phyloP scores from a whole-genome alignment of 2,113 vertebrate species.

The Platanista minor region DNA sequence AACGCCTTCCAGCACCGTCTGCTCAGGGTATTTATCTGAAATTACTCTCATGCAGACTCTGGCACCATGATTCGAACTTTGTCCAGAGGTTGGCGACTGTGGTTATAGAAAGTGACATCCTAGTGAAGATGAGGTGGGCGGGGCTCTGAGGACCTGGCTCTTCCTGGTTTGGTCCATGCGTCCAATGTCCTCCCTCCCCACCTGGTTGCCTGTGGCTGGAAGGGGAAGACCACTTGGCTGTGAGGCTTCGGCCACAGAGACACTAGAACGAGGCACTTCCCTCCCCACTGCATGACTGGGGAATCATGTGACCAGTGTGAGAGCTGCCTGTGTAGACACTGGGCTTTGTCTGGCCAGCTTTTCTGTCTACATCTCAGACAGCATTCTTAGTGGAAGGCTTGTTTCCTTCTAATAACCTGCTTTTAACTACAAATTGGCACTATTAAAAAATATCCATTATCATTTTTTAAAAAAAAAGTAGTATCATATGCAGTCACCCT shows the following conservation, averaged over 20 bases:
- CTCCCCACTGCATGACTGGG: not conserved
- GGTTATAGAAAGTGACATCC: not conserved
- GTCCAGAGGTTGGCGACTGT: not conserved
- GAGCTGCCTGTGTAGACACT: not conserved
- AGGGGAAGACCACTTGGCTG: not conserved
- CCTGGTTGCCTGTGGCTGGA: not conserved
- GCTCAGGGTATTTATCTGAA: not conserved
- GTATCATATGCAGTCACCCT: not conserved
- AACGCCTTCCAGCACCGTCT: not conserved
- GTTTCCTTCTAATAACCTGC: not conserved
- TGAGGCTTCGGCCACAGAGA: not conserved
- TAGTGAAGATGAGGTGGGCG: not conserved
- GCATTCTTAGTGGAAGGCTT: not conserved
- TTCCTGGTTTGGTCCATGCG: not conserved
- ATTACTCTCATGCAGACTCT: not conserved
- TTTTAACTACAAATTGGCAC: not conserved
- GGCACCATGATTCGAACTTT: not conserved
- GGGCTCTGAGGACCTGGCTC: not conserved
- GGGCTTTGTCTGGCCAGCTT: not conserved
- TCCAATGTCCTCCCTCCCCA: not conserved
- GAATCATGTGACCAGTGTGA: not conserved
- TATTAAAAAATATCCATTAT: not conserved
- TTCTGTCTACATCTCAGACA: not conserved
- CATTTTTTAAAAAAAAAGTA: not conserved
- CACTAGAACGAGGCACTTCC: accelerated